Conservation (phyloP, 2,113 vertebrate species). For the Lepus europaeus region DNA sequence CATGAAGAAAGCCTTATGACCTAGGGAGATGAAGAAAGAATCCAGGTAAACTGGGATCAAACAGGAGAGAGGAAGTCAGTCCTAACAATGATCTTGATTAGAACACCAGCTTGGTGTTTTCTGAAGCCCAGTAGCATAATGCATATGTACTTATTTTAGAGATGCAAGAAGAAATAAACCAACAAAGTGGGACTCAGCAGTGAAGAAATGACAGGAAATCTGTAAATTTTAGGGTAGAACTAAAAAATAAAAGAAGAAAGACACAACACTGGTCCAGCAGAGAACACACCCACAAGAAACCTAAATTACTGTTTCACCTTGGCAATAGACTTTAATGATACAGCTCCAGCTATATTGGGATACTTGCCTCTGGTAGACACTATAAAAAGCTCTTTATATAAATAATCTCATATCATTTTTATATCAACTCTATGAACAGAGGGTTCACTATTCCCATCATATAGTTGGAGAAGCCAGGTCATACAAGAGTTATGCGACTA, state of each 20-base stretch:
- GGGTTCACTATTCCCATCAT: not conserved
- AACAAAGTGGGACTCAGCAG: not conserved
- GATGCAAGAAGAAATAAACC: constrained; percentile 31
- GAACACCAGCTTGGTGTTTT: not conserved
- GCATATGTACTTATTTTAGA: not conserved
- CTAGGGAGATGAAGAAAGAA: not conserved
- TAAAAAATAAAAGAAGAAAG: not conserved
- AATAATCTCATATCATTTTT: not conserved
- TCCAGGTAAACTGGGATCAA: not conserved
- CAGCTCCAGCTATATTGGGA: not conserved
- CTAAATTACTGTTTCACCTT: not conserved
- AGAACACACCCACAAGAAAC: not conserved
- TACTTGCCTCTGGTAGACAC: not conserved
- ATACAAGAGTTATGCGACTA: not conserved
- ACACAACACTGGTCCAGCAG: not conserved
- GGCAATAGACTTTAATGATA: not conserved
- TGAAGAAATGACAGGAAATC: not conserved
- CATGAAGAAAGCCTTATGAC: not conserved
- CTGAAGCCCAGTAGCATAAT: not conserved
- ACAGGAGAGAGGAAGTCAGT: not conserved
- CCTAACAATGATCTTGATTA: not conserved
- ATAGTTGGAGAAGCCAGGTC: not conserved
- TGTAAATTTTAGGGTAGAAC: not conserved
- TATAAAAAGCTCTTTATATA: not conserved
- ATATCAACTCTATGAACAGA: not conserved